Evolutionary conservation across 2,113 vertebrate species (phyloP), one percentile per base, ranked within the genome.

Genomic region (Pangasianodon hypophthalmus): DNA sequence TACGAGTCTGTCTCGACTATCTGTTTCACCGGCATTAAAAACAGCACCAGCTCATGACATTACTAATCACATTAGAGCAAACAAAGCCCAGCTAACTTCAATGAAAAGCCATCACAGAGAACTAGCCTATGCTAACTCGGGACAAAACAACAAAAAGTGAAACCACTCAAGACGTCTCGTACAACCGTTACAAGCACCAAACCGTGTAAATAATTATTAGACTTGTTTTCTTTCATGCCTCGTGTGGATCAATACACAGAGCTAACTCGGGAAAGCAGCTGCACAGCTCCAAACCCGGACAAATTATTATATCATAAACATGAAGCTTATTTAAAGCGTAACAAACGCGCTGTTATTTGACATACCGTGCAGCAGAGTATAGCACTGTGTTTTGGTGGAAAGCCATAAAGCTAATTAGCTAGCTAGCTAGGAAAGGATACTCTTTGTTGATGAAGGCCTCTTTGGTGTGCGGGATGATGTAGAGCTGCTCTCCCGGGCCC

Each of bases 371-470:
- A 14, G 1, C 7, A 29, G 24, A 1, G 24, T 6, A 0, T 4
- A 13, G 24, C 41, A 24, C 14, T 56, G 0, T 21, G 8, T 9
- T 9, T 4, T 56, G 18, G 32, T 58, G 3, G 19, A n/a, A 37
- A 44, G 54, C 50, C 14, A 37, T 2, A 8, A 16, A 18, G 84
- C 58, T 85, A 48, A 29, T 44, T 44, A 86, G 46, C 29, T 21
- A 71, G 85, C 58, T n/a, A 32, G 83, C 58, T 14, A 10, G 67
- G 41, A 86, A 96, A 96, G 97, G 98, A 98, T 98, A 99, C 98
- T 98, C 98, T 96, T 97, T 97, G 94, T 97, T 98, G 96, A 96
- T 97, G 97, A 98, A 98, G 96, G 97, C 97, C 97, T 99, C 98
- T 93, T 97, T 97, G 92, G 96, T 97, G 96, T 98, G 98, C 88